Conservation (phyloP, 2,113 vertebrate species). For the Actenoides lindsayi region DNA sequence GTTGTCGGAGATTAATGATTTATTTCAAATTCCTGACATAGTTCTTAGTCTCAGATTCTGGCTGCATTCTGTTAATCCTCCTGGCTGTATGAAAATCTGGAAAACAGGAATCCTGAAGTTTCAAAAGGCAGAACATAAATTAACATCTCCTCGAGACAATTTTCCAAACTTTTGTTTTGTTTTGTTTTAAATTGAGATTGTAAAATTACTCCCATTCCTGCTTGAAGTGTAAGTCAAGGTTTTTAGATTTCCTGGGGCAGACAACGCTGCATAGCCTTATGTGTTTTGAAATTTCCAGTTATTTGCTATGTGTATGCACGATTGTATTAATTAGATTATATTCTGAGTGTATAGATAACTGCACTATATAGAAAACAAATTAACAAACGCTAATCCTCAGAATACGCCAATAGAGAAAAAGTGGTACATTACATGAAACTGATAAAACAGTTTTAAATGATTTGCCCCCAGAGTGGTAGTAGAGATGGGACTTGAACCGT, state of each 20-base stretch:
- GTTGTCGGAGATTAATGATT: constrained; percentile 25
- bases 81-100: not conserved
- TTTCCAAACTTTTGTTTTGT: not conserved
- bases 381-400: not conserved
- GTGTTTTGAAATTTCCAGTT: not conserved
- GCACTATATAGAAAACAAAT: not conserved
- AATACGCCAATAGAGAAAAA: not conserved
- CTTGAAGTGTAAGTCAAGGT: not conserved
- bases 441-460: not conserved
- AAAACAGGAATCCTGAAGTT: not conserved
- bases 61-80: constrained; percentile 28
- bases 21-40: constrained; percentile 56
- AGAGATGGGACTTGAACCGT: not conserved
- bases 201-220: not conserved
- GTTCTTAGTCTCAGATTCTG: constrained; percentile 35
- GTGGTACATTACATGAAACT: not conserved
- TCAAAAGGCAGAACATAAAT: not conserved
- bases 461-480: not conserved
- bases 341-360: not conserved
- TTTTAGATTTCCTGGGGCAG: not conserved
- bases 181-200: not conserved
- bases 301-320: not conserved
- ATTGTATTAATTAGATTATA: constrained; percentile 31
- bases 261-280: not conserved
- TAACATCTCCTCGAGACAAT: not conserved